Evolutionary conservation across 2,113 vertebrate species (phyloP), one percentile per base, ranked within the genome.

Genomic region (Danionella cerebrum): DNA sequence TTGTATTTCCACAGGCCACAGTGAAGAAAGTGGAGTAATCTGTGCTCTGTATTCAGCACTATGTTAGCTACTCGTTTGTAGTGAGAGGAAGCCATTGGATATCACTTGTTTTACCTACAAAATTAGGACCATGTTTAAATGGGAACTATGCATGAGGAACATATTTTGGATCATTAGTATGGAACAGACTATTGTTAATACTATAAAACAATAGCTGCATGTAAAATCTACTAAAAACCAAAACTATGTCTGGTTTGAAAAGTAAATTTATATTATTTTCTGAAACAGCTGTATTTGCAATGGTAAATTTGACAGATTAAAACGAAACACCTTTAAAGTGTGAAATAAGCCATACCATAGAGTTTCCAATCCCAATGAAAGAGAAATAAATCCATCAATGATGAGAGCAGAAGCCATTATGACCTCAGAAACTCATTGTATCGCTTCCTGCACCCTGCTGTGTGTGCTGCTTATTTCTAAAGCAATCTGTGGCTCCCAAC

Each of bases 1-100:
- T n/a, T n/a, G 4, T 4, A 8, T 29, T 55, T 60, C 14, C 16
- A 22, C 44, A 50, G 13, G 42, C 24, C 35, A 69, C 55, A 60
- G 45, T 39, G 55, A 62, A 69, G 55, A 18, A 60, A 62, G 60
- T 60, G 22, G 45, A 62, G 52, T 69, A 60, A 69, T 69, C 33
- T 50, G 16, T 22, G 33, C 54, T 50, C 31, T 50, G 31, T 27
- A 22, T 35, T 36, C 19, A 44, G 22, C 45, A 60, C 7, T 14
- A 54, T 33, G 45, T 13, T 27, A 68, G 50, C 66, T 47, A 25
- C 52, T 55, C 65, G 39, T 55, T 14, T 5, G 22, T 38, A 21
- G 29, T 21, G 6, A 57, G 41, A 58, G 41, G 5, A 9, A 12
- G 6, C 53, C 42, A 68, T 14, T 33, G 9, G 21, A 59, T 19